phyloP scores from a whole-genome alignment of 2,888 invertebrate genomes.

The Hipparchia semele region DNA sequence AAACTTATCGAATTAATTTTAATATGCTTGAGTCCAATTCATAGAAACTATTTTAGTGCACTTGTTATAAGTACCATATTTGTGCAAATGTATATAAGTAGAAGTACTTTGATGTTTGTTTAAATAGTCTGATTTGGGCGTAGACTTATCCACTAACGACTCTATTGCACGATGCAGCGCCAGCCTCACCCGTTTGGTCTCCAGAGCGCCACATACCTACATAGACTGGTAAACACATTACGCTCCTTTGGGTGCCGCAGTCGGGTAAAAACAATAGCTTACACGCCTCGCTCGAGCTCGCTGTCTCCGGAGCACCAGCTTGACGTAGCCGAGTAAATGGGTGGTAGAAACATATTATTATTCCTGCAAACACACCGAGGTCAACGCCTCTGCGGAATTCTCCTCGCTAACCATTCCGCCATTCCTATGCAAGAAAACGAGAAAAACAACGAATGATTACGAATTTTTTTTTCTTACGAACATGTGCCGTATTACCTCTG shows the following conservation, averaged over 20 bases:
- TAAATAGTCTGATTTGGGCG: neutral
- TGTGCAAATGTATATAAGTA: neutral
- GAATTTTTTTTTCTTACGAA: constrained; percentile 5
- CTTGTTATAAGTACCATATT: neutral
- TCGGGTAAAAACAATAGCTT: too few species aligned
- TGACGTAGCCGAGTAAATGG: neutral
- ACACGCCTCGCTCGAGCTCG: too few species aligned
- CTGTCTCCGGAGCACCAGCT: too few species aligned
- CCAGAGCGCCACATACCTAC: too few species aligned
- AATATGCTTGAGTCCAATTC: neutral
- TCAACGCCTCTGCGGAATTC: neutral
- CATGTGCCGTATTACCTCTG: constrained; percentile 5
- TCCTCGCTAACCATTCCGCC: neutral
- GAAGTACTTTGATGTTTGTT: neutral
- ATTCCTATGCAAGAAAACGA: constrained; percentile 9
- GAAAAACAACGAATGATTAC: constrained; percentile 9
- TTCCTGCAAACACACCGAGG: neutral
- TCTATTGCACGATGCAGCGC: neutral
- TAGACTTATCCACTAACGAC: neutral
- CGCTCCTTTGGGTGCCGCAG: too few species aligned
- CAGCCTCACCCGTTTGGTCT: neutral
- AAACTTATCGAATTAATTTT: constrained; percentile 4
- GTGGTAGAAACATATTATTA: neutral
- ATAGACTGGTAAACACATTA: too few species aligned
- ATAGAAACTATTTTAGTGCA: neutral